phyloP scores from a whole-genome alignment of 2,888 invertebrate species.

The Agrochola macilenta region DNA sequence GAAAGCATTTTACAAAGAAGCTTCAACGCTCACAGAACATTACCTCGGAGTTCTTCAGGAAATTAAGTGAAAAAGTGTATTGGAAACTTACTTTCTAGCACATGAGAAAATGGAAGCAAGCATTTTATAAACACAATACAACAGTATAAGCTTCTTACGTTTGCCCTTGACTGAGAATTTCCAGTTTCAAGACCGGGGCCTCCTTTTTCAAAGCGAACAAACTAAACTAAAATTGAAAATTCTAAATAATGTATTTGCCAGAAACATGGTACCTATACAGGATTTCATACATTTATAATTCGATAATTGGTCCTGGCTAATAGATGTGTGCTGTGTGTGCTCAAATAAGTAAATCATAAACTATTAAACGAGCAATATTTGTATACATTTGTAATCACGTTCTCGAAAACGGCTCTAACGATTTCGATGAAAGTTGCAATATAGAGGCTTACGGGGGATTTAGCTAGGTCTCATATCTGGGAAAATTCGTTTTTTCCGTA shows the following conservation, averaged over 20 bases:
- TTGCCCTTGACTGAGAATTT: constrained; percentile 6
- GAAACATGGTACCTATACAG: neutral
- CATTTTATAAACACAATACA: constrained; percentile 16
- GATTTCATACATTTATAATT: neutral
- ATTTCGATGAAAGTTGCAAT: too few species aligned
- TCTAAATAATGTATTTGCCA: neutral
- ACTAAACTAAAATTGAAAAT: neutral
- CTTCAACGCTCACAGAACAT: constrained; percentile 37
- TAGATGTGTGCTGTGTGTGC: neutral
- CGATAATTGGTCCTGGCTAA: neutral
- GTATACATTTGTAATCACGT: too few species aligned
- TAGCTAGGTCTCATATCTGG: too few species aligned
- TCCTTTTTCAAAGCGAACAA: neutral
- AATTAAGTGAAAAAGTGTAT: constrained; percentile 49
- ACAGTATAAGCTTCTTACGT: constrained; percentile 9
- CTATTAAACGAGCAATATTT: too few species aligned
- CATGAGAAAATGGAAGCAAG: constrained; percentile 32
- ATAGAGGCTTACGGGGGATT: too few species aligned
- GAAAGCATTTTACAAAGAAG: constrained; percentile 49
- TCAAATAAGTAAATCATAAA: neutral
- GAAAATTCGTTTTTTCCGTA: too few species aligned
- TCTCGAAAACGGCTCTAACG: too few species aligned
- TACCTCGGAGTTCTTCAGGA: constrained; percentile 43
- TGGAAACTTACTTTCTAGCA: constrained; percentile 27
- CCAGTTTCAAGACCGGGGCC: neutral